These are phyloP conservation scores for Ophioninae sp. DNA, from an alignment of 2,888 invertebrate genomes.

Conservation along the genomic window DNA sequence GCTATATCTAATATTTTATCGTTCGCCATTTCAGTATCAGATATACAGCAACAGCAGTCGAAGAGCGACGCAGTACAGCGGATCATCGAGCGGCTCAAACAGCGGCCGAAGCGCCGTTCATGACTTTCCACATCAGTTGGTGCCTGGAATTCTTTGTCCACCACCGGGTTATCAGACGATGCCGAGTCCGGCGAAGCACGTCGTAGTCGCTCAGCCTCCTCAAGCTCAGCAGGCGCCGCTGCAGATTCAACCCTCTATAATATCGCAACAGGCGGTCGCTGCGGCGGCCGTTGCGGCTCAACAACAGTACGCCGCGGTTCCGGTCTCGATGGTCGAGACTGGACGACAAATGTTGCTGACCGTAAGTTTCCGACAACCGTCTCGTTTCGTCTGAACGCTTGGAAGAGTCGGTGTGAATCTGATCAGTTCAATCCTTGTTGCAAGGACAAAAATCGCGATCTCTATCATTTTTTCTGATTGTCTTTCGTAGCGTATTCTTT, in stretches of 20 bases:
- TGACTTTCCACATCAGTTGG: conserved; percentile 94
- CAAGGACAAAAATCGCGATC: not conserved
- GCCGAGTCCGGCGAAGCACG: conserved; percentile 87
- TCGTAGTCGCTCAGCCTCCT: conserved; percentile 84
- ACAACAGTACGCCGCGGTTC: conserved; percentile 91
- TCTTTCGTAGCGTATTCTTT: too few relatives aligned
- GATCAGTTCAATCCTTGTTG: not conserved
- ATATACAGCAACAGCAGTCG: conserved; percentile 87
- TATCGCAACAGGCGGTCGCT: conserved; percentile 88
- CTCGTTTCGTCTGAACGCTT: not conserved
- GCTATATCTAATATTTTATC: not conserved
- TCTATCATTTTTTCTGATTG: too few relatives aligned
- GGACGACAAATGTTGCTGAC: conserved; percentile 91
- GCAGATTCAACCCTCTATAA: conserved; percentile 90
- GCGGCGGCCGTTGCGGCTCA: conserved; percentile 86
- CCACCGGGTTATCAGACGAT: conserved; percentile 90
- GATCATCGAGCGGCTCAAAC: conserved; percentile 84
- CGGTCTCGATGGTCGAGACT: conserved; percentile 96
- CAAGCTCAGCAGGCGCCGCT: conserved; percentile 86
- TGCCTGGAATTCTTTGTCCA: conserved; percentile 96
- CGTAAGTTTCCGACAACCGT: conserved; percentile 79
- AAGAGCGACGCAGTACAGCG: conserved; percentile 82
- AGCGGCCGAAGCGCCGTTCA: conserved; percentile 81
- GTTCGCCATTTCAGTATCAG: conserved; percentile 85
- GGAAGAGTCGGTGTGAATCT: not conserved